Evolutionary conservation across 2,797 vertebrate genomes (phyloP), one percentile per base, ranked within the genome.

Genomic region (Tokudaia muenninki): DNA sequence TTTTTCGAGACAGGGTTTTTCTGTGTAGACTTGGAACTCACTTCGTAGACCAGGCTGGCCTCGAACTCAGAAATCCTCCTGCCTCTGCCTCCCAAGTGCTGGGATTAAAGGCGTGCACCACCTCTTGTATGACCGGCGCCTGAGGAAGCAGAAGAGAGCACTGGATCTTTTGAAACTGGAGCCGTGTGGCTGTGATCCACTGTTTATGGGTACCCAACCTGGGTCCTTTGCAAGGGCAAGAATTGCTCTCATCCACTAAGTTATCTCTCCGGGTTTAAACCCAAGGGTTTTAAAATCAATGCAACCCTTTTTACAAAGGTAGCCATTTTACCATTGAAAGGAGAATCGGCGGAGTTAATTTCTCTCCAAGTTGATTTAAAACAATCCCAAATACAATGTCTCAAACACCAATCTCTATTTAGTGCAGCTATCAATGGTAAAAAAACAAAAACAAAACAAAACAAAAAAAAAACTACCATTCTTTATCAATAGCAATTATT

Each of bases 401-500:
- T 96, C 91, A 83, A 90, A 90, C 84, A 70, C 41, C 44, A 92
- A 81, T 92, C 50, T 11, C 52, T 80, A 95, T 61, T 44, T 63
- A 65, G 55, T 47, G 41, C 75, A 89, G 72, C 34, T 72, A 19
- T 47, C 61, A 86, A 37, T 7, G 22, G 10, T 74, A 1, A 61
- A 61, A 61, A 24, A 61, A 59, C 1, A 52, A 50, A 50, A 50
- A 50, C 4, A 61, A 61, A 61, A 61, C 22, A 12, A 4, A 61
- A 61, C 22, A 22, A 22, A 12, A 81, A 90, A 78, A 83, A 89
- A 14, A 75, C 22, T 37, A 59, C 52, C 52, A 63, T 83, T 89
- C 67, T 94, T 84, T 17, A 80, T 57, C 29, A 94, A 63, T 11
- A 92, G 41, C 74, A 86, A 91, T 81, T 44, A 79, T 67, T 21